These are phyloP conservation scores for Panopea generosa DNA, from an alignment of 2,888 invertebrate genomes.

Conservation along the genomic window DNA sequence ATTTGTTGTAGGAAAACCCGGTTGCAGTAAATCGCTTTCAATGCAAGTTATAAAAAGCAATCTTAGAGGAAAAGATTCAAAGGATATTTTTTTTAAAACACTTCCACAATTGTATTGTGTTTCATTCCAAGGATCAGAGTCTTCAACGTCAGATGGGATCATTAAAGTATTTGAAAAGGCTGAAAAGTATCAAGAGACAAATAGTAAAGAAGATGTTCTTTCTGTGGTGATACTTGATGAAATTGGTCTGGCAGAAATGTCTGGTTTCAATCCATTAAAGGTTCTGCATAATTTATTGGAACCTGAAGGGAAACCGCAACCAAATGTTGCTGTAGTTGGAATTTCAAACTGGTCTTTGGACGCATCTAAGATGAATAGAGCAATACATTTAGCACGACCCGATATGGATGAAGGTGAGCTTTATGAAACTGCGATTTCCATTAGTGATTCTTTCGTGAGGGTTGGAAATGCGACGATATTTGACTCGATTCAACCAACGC, in stretches of 20 bases:
- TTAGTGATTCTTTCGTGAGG: conserved; percentile 55
- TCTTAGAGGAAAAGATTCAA: conserved; percentile 70
- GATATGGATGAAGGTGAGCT: conserved; percentile 72
- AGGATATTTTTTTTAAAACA: conserved; percentile 63
- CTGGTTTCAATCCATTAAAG: conserved; percentile 75
- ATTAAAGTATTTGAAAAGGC: conserved; percentile 74
- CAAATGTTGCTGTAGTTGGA: conserved; percentile 74
- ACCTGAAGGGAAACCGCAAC: conserved; percentile 57
- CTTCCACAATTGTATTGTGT: conserved; percentile 71
- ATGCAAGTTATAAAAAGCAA: conserved; percentile 72
- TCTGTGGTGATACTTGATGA: conserved; percentile 78
- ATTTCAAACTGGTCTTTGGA: conserved; percentile 77
- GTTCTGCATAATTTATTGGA: conserved; percentile 74
- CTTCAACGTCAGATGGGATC: conserved; percentile 76
- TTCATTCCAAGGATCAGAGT: conserved; percentile 74
- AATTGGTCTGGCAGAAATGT: conserved; percentile 76
- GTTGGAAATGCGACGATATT: not conserved
- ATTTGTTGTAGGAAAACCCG: conserved; percentile 75
- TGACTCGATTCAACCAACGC: not conserved
- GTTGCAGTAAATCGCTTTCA: conserved; percentile 74
- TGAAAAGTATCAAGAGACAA: conserved; percentile 64
- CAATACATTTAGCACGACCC: conserved; percentile 73
- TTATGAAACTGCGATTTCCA: conserved; percentile 66
- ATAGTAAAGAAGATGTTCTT: conserved; percentile 56
- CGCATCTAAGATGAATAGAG: conserved; percentile 80